A percentile compares a stretch with the other conserved stretches of the same genome.
Evolutionary conservation across 2,797 vertebrate genomes (phyloP).

Genomic region (Petrocephalus schoutedeni): DNA sequence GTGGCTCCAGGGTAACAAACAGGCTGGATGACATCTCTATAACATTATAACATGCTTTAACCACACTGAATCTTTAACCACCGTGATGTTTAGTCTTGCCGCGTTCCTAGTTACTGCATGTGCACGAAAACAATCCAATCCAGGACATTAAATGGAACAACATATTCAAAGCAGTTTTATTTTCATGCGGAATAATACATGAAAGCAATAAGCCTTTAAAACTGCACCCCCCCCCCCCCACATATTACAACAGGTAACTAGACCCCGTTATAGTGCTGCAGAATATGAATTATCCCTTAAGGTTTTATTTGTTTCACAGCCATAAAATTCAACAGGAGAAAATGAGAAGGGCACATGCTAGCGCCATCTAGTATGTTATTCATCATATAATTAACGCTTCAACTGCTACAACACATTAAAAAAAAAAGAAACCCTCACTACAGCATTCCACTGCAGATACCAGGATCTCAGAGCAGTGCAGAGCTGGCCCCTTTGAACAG

Average conservation of each 20-base stretch:
- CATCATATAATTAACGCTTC: background rate
- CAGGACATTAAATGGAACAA: background rate
- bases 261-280: background rate
- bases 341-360: background rate
- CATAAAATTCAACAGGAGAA: background rate
- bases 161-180: background rate
- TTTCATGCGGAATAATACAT: background rate
- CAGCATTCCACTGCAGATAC: background rate
- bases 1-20: background rate
- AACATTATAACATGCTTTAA: background rate
- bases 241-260: background rate
- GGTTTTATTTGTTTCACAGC: background rate
- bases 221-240: background rate
- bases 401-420: background rate
- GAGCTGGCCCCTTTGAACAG: background rate
- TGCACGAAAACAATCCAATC: background rate
- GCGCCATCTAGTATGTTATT: background rate
- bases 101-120: background rate
- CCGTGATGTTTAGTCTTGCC: background rate
- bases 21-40: background rate
- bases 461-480: background rate
- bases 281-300: background rate
- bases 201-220: background rate
- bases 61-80: background rate
- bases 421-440: background rate